These are phyloP conservation scores for Chloroceryle aenea DNA, from an alignment of 2,113 vertebrate species.

Conservation along the genomic window DNA sequence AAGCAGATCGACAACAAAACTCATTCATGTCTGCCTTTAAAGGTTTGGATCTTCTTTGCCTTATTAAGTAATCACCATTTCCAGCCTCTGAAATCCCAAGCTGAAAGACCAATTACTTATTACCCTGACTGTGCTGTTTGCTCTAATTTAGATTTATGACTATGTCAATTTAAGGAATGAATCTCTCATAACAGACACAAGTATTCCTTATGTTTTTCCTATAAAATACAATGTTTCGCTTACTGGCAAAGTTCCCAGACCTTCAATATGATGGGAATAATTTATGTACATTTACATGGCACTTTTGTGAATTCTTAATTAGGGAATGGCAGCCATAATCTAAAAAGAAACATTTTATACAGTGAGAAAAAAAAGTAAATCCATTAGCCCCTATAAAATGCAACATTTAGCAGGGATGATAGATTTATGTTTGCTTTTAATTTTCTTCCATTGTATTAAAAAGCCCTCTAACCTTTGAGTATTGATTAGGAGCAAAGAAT, in stretches of 20 bases:
- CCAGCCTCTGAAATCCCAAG: background rate
- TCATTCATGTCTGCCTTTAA: background rate
- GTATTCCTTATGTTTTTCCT: slow-evolving; percentile 33
- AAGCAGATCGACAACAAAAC: slow-evolving; percentile 24
- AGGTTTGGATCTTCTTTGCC: slow-evolving; percentile 10
- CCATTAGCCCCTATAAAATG: slow-evolving; percentile 64
- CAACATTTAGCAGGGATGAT: slow-evolving; percentile 38
- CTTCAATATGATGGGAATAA: slow-evolving; percentile 73
- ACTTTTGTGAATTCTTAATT: slow-evolving; percentile 75
- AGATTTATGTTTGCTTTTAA: slow-evolving; percentile 63
- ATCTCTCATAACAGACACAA: slow-evolving; percentile 63
- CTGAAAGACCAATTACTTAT: slow-evolving; percentile 57
- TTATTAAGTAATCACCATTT: slow-evolving; percentile 56
- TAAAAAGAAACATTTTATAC: slow-evolving; percentile 62
- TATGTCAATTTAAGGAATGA: slow-evolving; percentile 62
- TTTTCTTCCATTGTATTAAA: slow-evolving; percentile 36
- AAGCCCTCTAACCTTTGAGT: slow-evolving; percentile 39
- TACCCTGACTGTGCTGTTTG: slow-evolving; percentile 52
- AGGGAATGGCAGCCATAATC: slow-evolving; percentile 58
- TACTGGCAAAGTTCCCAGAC: slow-evolving; percentile 76
- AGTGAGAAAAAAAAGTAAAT: slow-evolving; percentile 60
- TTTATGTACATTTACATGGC: slow-evolving; percentile 68
- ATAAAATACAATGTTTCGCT: slow-evolving; percentile 71
- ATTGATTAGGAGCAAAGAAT: slow-evolving; percentile 40
- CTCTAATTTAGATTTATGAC: slow-evolving; percentile 74